phyloP scores from a whole-genome alignment of 1,140 invertebrate genomes.

The fruit fly (Drosophila melanogaster) region Release_6_plus_ISO1_MT NT_033777.3:23533501-23534000 shows the following conservation, averaged over 20 bases:
- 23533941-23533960: slow-evolving; percentile 25
- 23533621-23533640: slow-evolving; percentile 87
- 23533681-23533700: slow-evolving; percentile 61
- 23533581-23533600: slow-evolving; percentile 81
- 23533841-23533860: slow-evolving; percentile 86
- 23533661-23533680: slow-evolving; percentile 86
- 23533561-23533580: slow-evolving; percentile 55
- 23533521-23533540: slow-evolving; percentile 37
- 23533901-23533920: slow-evolving; percentile 70
- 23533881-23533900: slow-evolving; percentile 53
- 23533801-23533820: slow-evolving; percentile 77
- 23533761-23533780: slow-evolving; percentile 87
- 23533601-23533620: slow-evolving; percentile 85
- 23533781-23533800: slow-evolving; percentile 86
- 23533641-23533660: slow-evolving; percentile 51
- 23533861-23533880: slow-evolving; percentile 66
- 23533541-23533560: slow-evolving; percentile 49
- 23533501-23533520: slow-evolving; percentile 51
- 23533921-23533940: slow-evolving; percentile 41
- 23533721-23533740: slow-evolving; percentile 85
- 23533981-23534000: slow-evolving; percentile 66
- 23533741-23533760: slow-evolving; percentile 86
- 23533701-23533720: slow-evolving; percentile 44
- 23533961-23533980: slow-evolving; percentile 61
- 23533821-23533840: slow-evolving; percentile 70